phyloP scores from a whole-genome alignment of 1,140 invertebrate species.

The Diorhabda carinulata region DNA sequence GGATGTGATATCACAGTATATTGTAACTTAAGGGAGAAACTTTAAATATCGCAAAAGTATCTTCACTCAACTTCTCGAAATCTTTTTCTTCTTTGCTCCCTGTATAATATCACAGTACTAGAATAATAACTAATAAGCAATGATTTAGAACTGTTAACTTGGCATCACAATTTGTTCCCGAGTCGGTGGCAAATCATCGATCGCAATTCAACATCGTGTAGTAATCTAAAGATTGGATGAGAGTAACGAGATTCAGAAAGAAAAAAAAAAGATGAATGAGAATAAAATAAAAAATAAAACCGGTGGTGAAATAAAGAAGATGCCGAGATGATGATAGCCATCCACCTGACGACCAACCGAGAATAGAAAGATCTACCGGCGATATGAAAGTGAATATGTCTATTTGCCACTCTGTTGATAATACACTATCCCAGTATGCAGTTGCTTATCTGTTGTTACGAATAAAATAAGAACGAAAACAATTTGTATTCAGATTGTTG shows the following conservation, averaged over 20 bases:
- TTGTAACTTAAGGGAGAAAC: too few species aligned
- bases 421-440: background rate
- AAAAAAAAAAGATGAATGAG: background rate
- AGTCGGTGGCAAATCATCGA: background rate
- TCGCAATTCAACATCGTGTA: background rate
- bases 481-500: too few species aligned
- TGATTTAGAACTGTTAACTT: background rate
- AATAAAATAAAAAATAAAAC: conserved; percentile 3
- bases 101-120: too few species aligned
- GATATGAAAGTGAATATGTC: background rate
- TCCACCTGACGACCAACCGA: background rate
- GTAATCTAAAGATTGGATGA: background rate
- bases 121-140: background rate
- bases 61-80: too few species aligned
- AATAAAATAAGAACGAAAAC: too few species aligned
- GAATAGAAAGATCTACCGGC: background rate
- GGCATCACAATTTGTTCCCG: background rate
- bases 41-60: too few species aligned
- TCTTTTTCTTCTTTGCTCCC: too few species aligned
- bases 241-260: background rate
- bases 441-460: too few species aligned
- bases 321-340: background rate
- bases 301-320: background rate
- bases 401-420: conserved; percentile 1
- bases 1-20: too few species aligned